Percentiles rank a stretch among this genome's conserved stretches.
phyloP scores from a whole-genome alignment of 2,113 vertebrate genomes.

The Pteruthius melanotis region DNA sequence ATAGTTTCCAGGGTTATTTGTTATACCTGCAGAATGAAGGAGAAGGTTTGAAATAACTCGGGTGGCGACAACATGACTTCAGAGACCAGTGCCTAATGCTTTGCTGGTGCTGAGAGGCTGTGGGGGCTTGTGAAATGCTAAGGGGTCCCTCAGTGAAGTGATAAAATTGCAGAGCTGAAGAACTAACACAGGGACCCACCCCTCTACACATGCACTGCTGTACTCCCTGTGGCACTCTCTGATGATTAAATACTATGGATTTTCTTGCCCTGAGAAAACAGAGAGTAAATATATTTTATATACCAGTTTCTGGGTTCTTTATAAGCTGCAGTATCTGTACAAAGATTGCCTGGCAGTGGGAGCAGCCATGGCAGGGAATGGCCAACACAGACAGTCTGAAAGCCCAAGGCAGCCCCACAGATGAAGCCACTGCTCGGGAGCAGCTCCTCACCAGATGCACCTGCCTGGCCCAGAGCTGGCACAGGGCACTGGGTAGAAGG shows the following conservation, averaged over 20 bases:
- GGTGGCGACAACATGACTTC: neutral
- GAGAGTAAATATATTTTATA: neutral
- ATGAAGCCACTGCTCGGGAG: fast-evolving
- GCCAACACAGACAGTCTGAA: neutral
- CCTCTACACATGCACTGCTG: neutral
- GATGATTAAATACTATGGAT: neutral
- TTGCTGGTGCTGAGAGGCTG: neutral
- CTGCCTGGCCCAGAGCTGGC: neutral
- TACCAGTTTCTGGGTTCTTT: neutral
- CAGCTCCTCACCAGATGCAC: neutral
- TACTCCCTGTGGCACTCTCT: neutral
- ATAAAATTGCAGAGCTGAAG: neutral
- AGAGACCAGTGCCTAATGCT: neutral
- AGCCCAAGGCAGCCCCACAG: neutral
- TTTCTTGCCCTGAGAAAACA: neutral
- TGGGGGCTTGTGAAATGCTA: neutral
- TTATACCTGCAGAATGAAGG: neutral
- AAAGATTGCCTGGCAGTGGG: neutral
- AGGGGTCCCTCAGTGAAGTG: neutral
- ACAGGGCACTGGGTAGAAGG: neutral
- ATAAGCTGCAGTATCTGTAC: neutral
- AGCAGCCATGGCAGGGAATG: neutral
- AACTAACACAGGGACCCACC: neutral
- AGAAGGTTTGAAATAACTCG: neutral
- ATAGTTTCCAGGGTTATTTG: neutral